These are phyloP conservation scores for Axis porcinus DNA, from an alignment of 2,113 vertebrate genomes.

Conservation along the genomic window DNA sequence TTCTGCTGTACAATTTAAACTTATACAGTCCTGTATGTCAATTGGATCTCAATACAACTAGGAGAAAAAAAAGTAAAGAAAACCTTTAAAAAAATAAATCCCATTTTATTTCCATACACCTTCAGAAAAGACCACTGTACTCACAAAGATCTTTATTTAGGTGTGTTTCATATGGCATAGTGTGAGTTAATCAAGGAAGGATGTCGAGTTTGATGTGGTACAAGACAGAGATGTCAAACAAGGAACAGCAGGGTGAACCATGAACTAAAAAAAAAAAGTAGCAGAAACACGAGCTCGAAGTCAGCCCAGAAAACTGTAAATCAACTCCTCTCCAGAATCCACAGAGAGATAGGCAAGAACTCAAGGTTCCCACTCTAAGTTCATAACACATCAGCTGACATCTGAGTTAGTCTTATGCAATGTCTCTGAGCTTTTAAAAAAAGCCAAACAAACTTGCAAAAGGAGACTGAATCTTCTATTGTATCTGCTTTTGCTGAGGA, in stretches of 20 bases:
- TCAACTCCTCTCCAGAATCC: not conserved
- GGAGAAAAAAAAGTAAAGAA: not conserved
- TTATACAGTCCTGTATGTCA: not conserved
- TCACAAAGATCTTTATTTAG: not conserved
- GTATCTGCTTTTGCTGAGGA: not conserved
- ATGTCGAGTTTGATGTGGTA: not conserved
- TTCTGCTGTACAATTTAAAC: not conserved
- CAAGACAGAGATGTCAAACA: not conserved
- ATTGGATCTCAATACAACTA: not conserved
- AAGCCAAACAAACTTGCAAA: not conserved
- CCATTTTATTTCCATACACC: not conserved
- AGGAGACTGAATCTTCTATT: not conserved
- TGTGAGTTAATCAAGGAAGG: not conserved
- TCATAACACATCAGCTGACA: not conserved
- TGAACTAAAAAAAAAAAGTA: not conserved
- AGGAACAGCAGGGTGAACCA: not conserved
- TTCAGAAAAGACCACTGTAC: not conserved
- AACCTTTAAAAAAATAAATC: not conserved
- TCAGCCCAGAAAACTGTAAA: not conserved
- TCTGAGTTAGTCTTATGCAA: constrained; percentile 37
- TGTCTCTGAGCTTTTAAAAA: not conserved
- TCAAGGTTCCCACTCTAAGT: not conserved
- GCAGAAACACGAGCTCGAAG: not conserved
- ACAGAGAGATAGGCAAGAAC: constrained; percentile 9
- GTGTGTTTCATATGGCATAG: not conserved